These are phyloP conservation scores for Sinocyclocheilus rhinocerous DNA, from an alignment of 2,113 vertebrate species.

Conservation along the genomic window DNA sequence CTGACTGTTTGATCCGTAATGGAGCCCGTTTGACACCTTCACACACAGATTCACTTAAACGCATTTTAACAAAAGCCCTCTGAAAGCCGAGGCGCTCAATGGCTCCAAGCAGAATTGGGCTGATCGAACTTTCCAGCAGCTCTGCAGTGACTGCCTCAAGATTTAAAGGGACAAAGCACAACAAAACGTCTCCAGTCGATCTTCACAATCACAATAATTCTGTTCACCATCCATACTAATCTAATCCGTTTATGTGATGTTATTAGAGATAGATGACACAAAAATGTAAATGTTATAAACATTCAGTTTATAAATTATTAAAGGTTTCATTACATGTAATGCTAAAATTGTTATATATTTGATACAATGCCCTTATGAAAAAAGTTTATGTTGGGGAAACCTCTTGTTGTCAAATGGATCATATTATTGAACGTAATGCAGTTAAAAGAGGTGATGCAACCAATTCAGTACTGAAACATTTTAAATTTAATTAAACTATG, in stretches of 20 bases:
- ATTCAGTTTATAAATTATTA: not conserved
- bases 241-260: not conserved
- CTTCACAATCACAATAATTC: not conserved
- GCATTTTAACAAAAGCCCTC: not conserved
- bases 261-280: not conserved
- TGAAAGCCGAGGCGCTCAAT: not conserved
- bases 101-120: not conserved
- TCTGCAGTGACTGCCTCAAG: not conserved
- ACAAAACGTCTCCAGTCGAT: not conserved
- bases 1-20: not conserved
- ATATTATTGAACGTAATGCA: not conserved
- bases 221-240: not conserved
- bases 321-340: not conserved
- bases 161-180: not conserved
- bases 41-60: conserved; percentile 6
- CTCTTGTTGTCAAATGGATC: not conserved
- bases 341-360: not conserved
- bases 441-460: not conserved
- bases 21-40: conserved; percentile 3
- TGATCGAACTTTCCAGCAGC: not conserved
- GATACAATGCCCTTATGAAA: not conserved
- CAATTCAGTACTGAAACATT: not conserved
- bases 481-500: no score
- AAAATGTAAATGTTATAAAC: not conserved
- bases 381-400: not conserved